These are phyloP conservation scores for Julus scandinavius DNA, from an alignment of 2,888 invertebrate genomes.

Conservation along the genomic window DNA sequence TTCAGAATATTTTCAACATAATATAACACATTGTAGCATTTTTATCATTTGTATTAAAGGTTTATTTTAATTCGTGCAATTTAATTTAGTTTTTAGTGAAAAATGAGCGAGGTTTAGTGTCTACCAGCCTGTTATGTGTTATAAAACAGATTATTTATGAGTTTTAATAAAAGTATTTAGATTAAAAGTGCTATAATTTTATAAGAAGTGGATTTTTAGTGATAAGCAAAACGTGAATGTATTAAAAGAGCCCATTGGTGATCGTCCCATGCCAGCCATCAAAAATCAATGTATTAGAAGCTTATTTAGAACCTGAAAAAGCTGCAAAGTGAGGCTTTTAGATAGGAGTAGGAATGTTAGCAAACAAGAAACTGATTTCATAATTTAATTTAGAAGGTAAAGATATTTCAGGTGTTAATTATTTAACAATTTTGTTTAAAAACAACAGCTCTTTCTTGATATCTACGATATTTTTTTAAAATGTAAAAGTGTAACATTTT, in stretches of 20 bases:
- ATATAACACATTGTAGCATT: background rate
- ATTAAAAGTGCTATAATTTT: background rate
- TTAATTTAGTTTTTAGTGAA: constrained; percentile 23
- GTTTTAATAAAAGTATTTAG: background rate
- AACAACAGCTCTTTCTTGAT: background rate
- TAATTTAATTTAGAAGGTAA: background rate
- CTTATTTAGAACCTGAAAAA: constrained; percentile 4
- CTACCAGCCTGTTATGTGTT: background rate
- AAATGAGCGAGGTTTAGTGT: background rate
- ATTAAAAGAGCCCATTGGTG: background rate
- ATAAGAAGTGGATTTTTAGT: background rate
- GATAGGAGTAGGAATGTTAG: background rate
- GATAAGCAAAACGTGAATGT: background rate
- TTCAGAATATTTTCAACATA: constrained; percentile 3
- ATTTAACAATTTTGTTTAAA: background rate
- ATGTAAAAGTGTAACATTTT: background rate
- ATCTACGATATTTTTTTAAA: no score
- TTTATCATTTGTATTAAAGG: background rate
- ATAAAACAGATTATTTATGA: background rate
- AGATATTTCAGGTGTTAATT: background rate
- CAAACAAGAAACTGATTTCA: background rate
- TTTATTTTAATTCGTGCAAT: background rate
- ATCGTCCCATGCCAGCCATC: background rate
- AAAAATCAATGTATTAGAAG: constrained; percentile 11
- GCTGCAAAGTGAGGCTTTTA: constrained; percentile 10